phyloP scores from a whole-genome alignment of 2,113 vertebrate genomes.

The Chaetodon auriga region DNA sequence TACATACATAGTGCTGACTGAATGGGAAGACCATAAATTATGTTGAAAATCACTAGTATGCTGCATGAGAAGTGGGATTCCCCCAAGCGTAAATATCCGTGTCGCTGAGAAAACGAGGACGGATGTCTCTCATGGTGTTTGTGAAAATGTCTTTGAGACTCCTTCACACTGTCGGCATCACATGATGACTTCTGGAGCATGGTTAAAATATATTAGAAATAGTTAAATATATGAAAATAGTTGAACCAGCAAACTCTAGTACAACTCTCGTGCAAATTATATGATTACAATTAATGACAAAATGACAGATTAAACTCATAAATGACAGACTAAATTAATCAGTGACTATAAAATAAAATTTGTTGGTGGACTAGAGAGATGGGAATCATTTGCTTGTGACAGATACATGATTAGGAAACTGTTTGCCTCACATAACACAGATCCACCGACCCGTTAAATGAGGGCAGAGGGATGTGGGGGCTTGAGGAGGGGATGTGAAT shows the following conservation, averaged over 20 bases:
- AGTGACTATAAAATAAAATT: neutral
- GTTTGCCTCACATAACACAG: slow-evolving; percentile 64
- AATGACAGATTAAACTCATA: neutral
- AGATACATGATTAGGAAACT: slow-evolving; percentile 45
- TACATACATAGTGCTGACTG: slow-evolving; percentile 62
- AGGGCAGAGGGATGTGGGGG: slow-evolving; percentile 50
- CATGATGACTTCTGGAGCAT: neutral
- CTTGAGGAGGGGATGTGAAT: slow-evolving; percentile 29
- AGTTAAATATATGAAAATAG: neutral
- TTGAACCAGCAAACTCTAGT: neutral
- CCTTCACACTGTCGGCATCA: neutral
- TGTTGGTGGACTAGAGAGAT: neutral
- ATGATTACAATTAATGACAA: neutral
- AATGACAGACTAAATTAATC: neutral
- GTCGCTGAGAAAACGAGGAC: slow-evolving; percentile 8
- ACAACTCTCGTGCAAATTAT: neutral
- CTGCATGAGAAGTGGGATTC: slow-evolving; percentile 72
- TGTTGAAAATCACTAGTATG: slow-evolving; percentile 64
- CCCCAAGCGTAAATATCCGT: slow-evolving; percentile 45
- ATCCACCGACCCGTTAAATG: slow-evolving; percentile 74
- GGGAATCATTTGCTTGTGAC: slow-evolving; percentile 29
- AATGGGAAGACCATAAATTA: slow-evolving; percentile 62
- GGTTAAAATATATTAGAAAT: neutral
- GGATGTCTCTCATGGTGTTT: slow-evolving; percentile 20
- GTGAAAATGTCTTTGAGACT: slow-evolving; percentile 27